Conservation (phyloP, 2,113 vertebrate species). For the Gnathonemus longibarbis region DNA sequence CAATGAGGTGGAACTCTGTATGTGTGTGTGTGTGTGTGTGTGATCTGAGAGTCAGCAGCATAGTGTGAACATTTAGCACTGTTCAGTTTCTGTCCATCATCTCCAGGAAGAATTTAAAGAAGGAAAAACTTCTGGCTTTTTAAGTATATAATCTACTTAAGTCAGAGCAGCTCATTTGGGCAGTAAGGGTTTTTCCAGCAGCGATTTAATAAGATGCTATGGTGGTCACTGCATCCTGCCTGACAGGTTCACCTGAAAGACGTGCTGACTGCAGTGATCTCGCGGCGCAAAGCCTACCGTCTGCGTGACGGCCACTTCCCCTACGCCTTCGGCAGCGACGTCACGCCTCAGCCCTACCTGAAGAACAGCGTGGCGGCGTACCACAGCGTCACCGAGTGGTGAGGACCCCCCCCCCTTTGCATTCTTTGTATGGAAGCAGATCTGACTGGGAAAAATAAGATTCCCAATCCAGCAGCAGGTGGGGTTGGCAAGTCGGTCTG, state of each 20-base stretch:
- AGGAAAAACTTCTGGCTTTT: neutral
- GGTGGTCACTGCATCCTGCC: neutral
- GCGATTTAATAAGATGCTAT: neutral
- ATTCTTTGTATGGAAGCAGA: neutral
- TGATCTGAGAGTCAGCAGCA: neutral
- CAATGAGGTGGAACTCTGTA: neutral
- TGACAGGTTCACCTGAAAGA: constrained; percentile 92
- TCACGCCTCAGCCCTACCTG: constrained; percentile 86
- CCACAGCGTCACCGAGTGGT: constrained; percentile 81
- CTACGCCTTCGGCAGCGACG: constrained; percentile 84
- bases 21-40: neutral
- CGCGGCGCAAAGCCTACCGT: constrained; percentile 82
- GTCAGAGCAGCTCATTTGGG: neutral
- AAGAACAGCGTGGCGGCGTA: constrained; percentile 90
- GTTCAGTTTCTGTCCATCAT: neutral
- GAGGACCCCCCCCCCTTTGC: neutral
- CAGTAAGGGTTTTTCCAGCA: neutral
- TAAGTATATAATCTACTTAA: neutral
- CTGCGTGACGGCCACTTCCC: constrained; percentile 85
- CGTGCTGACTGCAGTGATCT: constrained; percentile 82
- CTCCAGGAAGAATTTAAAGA: neutral
- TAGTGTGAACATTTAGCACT: neutral
- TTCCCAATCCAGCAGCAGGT: neutral
- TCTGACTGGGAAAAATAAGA: neutral
- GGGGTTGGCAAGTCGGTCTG: neutral